Evolutionary conservation across 2,797 vertebrate genomes (phyloP).

Genomic region (Acanthis flammea): DNA sequence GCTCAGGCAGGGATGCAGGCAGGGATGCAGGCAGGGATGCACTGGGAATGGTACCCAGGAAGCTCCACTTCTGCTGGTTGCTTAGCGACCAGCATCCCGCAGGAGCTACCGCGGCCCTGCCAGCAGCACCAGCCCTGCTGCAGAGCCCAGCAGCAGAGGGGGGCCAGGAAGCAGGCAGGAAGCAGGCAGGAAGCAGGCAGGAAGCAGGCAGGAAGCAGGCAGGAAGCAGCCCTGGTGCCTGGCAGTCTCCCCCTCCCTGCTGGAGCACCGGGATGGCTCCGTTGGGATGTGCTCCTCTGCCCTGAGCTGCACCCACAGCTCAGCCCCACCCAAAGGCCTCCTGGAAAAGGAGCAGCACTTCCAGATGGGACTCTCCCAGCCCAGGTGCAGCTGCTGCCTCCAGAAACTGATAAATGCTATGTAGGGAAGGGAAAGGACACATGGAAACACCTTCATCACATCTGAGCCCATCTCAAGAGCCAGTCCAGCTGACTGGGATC

Average conservation of each 20-base stretch:
- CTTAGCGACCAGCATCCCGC: constrained; percentile 37
- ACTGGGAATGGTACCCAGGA: not conserved
- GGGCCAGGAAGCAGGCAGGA: not conserved
- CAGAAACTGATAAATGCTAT: not conserved
- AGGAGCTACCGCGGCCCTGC: not conserved
- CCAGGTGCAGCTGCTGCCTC: not conserved
- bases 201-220: not conserved
- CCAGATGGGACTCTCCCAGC: not conserved
- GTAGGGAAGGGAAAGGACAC: not conserved
- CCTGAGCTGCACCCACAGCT: not conserved
- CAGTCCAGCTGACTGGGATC: not conserved
- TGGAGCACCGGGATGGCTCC: fast-evolving
- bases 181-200: too few relatives aligned
- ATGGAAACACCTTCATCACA: not conserved
- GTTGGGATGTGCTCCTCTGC: fast-evolving
- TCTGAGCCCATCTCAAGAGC: not conserved
- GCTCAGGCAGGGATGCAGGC: not conserved
- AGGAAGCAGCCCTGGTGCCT: not conserved
- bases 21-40: not conserved
- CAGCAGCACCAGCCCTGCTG: not conserved
- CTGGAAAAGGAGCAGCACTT: not conserved
- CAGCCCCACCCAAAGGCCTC: not conserved
- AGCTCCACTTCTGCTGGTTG: constrained; percentile 53
- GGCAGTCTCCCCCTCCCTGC: fast-evolving
- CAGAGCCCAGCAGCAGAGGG: not conserved